Evolutionary conservation across 2,888 invertebrate genomes (phyloP), one percentile per base, ranked within the genome.

Genomic region (Ophion slaviceki): DNA sequence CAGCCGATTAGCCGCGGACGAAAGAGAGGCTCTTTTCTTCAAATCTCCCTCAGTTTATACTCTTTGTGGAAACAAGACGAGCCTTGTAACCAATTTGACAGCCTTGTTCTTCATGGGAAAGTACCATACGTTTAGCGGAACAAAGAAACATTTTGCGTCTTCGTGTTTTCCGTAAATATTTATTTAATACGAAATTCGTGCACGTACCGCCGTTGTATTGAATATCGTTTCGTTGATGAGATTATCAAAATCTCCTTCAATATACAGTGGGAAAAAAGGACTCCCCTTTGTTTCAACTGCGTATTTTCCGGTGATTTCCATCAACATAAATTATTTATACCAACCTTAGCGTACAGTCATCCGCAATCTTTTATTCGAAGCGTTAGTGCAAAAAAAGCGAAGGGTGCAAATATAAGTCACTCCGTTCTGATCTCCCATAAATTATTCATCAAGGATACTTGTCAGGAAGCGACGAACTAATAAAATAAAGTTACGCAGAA

Each of bases 101-200:
- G 72, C 70, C 45, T 80, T 74, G 74, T 68, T 84, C 59, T 36
- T 36, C 67, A 66, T 84, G 84, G 84, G 80, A 80, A 84, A 80
- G 53, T 80, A 14, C 66, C 32, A 17, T 36, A 57, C 66, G 11
- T 77, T 20, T 40, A 20, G 59, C 24, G 5, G 17, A 53, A 17
- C 53, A 59, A 40, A 67, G 59, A 77, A 36, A 11, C 62, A 11
- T 4, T 28, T 62, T 24, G 10, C 28, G 47, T 11, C 7, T 11
- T 36, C 10, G 36, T 36, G 45, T 28, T 17, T 53, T 32, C 28
- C 40, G 40, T 40, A 40, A 40, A 40, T 40, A 1, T 7, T 40
- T 40, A 40, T 40, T 40, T 8, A 40, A 40, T 40, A 47, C 14
- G 32, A 32, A 32, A 32, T 32, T 32, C 32, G 32, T 32, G 32